Conservation (phyloP, 2,888 invertebrate genomes). For the Teleogryllus oceanicus region DNA sequence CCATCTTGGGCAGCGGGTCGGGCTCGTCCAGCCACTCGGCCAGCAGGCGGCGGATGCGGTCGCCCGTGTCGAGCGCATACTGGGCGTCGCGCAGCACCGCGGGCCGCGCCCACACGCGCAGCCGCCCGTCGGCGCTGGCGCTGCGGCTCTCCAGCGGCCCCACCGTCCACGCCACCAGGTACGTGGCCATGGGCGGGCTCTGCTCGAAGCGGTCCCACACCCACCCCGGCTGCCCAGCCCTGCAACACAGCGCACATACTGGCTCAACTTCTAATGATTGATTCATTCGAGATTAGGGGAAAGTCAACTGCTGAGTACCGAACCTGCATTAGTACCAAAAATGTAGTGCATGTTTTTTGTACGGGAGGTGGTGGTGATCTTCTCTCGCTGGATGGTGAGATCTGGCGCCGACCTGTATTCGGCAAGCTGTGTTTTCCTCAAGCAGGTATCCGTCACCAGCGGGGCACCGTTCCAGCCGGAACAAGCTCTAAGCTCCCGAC, state of each 20-base stretch:
- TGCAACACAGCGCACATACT: not conserved
- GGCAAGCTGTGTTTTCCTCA: no score
- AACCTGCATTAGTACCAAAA: no score
- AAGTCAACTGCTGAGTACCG: no score
- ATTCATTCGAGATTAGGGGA: no score
- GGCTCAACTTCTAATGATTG: no score
- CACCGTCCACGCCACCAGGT: slow-evolving; percentile 32
- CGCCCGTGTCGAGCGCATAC: slow-evolving; percentile 51
- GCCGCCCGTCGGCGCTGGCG: not conserved
- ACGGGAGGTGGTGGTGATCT: no score
- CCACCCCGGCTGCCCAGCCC: slow-evolving; percentile 22
- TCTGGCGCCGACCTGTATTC: no score
- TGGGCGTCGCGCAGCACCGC: slow-evolving; percentile 47
- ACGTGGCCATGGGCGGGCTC: slow-evolving; percentile 69
- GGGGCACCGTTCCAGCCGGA: no score
- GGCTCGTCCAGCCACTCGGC: slow-evolving; percentile 48
- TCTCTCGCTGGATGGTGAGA: no score
- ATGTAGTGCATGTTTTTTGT: no score
- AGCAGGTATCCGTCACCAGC: no score
- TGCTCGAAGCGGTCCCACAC: slow-evolving; percentile 39
- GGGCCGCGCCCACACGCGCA: slow-evolving; percentile 47
- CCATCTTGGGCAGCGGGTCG: slow-evolving; percentile 60
- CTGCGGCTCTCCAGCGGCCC: slow-evolving; percentile 24
- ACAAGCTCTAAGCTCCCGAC: no score
- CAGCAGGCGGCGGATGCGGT: slow-evolving; percentile 47